These are phyloP conservation scores for Embidobia sp. DNA, from an alignment of 2,888 invertebrate genomes.

Conservation along the genomic window DNA sequence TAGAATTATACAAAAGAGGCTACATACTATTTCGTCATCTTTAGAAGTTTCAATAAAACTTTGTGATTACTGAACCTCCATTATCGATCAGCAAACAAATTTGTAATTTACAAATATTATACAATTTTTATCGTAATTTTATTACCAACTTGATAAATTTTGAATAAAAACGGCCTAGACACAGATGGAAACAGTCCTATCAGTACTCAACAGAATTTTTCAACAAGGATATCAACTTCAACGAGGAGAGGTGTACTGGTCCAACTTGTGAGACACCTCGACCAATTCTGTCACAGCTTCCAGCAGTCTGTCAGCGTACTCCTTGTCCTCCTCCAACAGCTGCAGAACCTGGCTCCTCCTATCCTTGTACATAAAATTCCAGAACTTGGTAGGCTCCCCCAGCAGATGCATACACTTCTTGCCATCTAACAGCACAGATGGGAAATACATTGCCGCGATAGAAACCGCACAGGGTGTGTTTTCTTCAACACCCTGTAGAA, in stretches of 20 bases:
- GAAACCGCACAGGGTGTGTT: slow-evolving; percentile 73
- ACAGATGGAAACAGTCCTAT: too few relatives aligned
- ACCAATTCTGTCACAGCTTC: slow-evolving; percentile 70
- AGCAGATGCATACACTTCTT: slow-evolving; percentile 66
- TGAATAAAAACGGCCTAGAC: too few relatives aligned
- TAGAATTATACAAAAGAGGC: too few relatives aligned
- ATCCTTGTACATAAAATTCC: slow-evolving; percentile 66
- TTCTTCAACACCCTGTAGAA: slow-evolving; percentile 73
- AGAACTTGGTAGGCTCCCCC: slow-evolving; percentile 67
- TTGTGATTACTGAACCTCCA: too few relatives aligned
- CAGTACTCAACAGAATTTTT: too few relatives aligned
- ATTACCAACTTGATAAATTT: too few relatives aligned
- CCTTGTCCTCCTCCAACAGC: slow-evolving; percentile 69
- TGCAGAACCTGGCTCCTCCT: slow-evolving; percentile 68
- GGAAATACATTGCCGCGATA: slow-evolving; percentile 73
- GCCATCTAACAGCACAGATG: slow-evolving; percentile 73
- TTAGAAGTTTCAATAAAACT: too few relatives aligned
- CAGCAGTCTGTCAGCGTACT: slow-evolving; percentile 69
- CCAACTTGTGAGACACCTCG: slow-evolving; percentile 60
- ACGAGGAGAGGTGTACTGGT: slow-evolving; percentile 40
- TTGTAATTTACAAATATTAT: too few relatives aligned
- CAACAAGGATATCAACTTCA: too few relatives aligned
- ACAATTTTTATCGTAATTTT: too few relatives aligned
- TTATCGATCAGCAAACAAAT: too few relatives aligned
- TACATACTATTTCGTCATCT: too few relatives aligned